A percentile compares a stretch with the other conserved stretches of the same genome.
phyloP scores from a whole-genome alignment of 2,797 vertebrate species.

The Monodelphis domestica region DNA sequence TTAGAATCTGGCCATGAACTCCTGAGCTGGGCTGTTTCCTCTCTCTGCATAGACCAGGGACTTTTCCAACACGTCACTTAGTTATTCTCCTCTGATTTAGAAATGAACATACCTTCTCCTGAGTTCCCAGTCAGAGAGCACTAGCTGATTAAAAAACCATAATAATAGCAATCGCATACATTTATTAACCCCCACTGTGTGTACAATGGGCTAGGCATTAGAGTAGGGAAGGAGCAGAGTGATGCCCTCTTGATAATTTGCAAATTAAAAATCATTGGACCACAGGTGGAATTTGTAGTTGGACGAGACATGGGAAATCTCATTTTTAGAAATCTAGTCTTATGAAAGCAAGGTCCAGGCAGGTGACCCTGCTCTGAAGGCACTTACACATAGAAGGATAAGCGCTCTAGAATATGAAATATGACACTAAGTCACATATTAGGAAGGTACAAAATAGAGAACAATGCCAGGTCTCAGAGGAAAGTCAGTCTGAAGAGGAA shows the following conservation, averaged over 20 bases:
- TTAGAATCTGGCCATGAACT: conserved; percentile 7
- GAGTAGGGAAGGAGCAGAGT: neutral
- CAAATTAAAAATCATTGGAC: neutral
- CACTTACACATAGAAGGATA: neutral
- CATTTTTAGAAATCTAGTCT: neutral
- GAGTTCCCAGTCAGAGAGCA: neutral
- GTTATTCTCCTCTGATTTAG: neutral
- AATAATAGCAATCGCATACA: neutral
- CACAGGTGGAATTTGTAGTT: neutral
- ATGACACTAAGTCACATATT: neutral
- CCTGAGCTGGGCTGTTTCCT: neutral
- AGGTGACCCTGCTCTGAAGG: neutral
- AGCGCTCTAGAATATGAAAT: neutral
- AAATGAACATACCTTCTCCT: neutral
- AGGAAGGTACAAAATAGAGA: neutral
- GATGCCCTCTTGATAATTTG: neutral
- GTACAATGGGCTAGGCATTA: neutral
- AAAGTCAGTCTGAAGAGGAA: neutral
- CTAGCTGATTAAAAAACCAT: neutral
- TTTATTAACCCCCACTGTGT: neutral
- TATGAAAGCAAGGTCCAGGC: neutral
- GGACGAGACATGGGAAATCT: neutral
- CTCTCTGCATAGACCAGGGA: neutral
- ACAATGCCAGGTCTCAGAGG: neutral
- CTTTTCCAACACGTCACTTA: neutral